phyloP scores from a whole-genome alignment of 2,797 vertebrate species.

The Sebastes hopkinsi region DNA sequence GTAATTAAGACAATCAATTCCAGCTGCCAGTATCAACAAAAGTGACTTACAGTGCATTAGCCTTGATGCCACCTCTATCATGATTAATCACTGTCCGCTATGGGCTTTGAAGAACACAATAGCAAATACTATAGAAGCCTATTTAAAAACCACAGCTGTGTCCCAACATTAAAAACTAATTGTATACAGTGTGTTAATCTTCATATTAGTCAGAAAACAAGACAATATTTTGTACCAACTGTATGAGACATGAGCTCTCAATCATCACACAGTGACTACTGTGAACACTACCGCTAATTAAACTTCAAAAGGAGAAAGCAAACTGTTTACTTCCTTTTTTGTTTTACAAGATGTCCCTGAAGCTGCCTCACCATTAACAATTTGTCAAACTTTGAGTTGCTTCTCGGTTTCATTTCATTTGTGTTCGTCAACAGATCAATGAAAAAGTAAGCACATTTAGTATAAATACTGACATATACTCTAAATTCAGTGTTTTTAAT shows the following conservation, averaged over 20 bases:
- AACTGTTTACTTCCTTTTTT: background rate
- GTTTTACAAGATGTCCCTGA: background rate
- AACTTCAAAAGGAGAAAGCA: background rate
- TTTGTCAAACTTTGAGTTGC: background rate
- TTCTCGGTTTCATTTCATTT: background rate
- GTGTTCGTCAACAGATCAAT: background rate
- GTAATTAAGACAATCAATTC: conserved; percentile 2
- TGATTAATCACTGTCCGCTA: background rate
- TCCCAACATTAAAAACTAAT: background rate
- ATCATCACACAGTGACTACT: background rate
- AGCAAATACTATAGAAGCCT: background rate
- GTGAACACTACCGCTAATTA: background rate
- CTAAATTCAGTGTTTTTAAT: background rate
- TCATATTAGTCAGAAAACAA: background rate
- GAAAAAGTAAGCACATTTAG: background rate
- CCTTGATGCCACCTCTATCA: background rate
- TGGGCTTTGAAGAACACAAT: background rate
- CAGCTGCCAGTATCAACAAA: background rate
- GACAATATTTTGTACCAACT: background rate
- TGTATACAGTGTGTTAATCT: background rate
- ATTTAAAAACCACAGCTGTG: background rate
- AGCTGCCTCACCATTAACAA: background rate
- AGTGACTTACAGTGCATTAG: background rate
- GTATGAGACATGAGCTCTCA: background rate
- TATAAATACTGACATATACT: background rate